These are phyloP conservation scores for Morpho helenor DNA, from an alignment of 2,888 invertebrate genomes.

Conservation along the genomic window DNA sequence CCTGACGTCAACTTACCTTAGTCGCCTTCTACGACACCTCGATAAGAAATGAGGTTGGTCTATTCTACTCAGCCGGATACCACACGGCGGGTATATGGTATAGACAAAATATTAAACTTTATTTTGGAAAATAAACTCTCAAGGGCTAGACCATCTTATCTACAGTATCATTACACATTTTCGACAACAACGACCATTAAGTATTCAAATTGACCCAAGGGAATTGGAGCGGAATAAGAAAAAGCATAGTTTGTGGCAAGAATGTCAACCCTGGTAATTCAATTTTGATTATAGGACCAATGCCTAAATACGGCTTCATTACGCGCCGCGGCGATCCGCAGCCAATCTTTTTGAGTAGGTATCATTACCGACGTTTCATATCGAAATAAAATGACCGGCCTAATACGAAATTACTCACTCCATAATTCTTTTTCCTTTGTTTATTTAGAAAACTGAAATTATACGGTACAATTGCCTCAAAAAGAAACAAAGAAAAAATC, in stretches of 20 bases:
- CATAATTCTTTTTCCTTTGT: constrained; percentile 59
- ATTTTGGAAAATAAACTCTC: constrained; percentile 3
- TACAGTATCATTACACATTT: constrained; percentile 33
- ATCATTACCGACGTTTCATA: constrained; percentile 70
- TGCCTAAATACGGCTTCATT: constrained; percentile 74
- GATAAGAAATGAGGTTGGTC: no score
- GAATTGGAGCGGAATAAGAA: constrained; percentile 77
- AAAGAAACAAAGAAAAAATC: no score
- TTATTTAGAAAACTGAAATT: neutral
- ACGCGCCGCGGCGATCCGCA: constrained; percentile 66
- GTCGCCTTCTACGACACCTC: no score
- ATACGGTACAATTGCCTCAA: no score
- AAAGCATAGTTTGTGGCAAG: constrained; percentile 61
- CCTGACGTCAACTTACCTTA: no score
- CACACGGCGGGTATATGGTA: no score
- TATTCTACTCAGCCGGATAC: no score
- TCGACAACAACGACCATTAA: constrained; percentile 48
- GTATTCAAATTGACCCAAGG: constrained; percentile 60
- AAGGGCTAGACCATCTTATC: constrained; percentile 28
- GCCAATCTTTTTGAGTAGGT: constrained; percentile 73
- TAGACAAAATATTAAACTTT: no score
- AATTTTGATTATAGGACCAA: constrained; percentile 79
- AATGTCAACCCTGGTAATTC: constrained; percentile 76
- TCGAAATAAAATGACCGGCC: constrained; percentile 65
- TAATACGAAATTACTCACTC: constrained; percentile 64